Evolutionary conservation across 2,888 invertebrate genomes (phyloP).

Genomic region (Metalampra italica): DNA sequence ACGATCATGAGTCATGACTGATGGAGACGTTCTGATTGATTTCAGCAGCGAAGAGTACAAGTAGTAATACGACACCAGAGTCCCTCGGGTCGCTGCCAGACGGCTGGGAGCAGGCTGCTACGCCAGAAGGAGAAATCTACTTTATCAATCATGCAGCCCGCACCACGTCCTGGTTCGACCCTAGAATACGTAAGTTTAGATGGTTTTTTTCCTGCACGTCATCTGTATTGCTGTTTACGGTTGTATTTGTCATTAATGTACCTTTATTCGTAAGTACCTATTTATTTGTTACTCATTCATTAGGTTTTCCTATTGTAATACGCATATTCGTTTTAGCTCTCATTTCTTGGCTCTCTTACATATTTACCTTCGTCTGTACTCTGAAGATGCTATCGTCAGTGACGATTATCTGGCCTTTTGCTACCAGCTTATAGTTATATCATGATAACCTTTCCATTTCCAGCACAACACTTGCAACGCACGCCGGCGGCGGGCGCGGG

Average conservation of each 20-base stretch:
- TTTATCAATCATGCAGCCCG: constrained; percentile 95
- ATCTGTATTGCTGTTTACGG: background rate
- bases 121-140: constrained; percentile 91
- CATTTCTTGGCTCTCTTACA: too few relatives aligned
- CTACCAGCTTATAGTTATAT: too few relatives aligned
- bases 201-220: background rate
- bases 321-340: too few relatives aligned
- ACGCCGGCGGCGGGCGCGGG: constrained; percentile 77
- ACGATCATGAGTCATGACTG: background rate
- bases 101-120: constrained; percentile 93
- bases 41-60: constrained; percentile 78
- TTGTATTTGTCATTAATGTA: background rate
- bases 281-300: too few relatives aligned
- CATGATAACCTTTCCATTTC: constrained; percentile 14
- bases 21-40: constrained; percentile 51
- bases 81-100: constrained; percentile 89
- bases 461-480: constrained; percentile 78
- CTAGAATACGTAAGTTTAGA: constrained; percentile 92
- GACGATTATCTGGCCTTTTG: too few relatives aligned
- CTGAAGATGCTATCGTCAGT: too few relatives aligned
- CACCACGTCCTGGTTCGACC: constrained; percentile 99
- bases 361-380: too few relatives aligned
- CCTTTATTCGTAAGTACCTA: too few relatives aligned
- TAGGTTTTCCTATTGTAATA: too few relatives aligned
- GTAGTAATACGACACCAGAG: constrained; percentile 72